These are phyloP conservation scores for Apis laboriosa DNA, from an alignment of 1,140 invertebrate genomes.

Conservation along the genomic window DNA sequence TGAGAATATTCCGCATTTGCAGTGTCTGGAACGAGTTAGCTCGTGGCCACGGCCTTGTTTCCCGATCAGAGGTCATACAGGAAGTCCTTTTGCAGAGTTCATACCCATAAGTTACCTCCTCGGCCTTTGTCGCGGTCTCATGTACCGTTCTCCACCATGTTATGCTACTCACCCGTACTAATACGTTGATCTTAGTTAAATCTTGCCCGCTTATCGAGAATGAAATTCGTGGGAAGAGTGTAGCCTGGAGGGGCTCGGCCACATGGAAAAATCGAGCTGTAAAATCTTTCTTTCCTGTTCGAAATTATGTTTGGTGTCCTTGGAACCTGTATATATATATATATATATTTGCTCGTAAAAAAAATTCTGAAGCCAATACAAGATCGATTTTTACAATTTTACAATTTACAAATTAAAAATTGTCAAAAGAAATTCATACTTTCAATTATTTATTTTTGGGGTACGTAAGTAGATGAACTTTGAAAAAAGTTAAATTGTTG, in stretches of 20 bases:
- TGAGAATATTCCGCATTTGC: constrained; percentile 14
- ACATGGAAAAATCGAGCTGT: neutral
- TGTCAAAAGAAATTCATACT: no score
- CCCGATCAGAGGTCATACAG: constrained; percentile 52
- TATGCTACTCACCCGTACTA: constrained; percentile 43
- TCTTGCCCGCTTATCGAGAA: constrained; percentile 36
- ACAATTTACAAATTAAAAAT: no score
- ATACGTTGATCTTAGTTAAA: constrained; percentile 49
- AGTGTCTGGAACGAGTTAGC: constrained; percentile 10
- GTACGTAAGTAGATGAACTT: no score
- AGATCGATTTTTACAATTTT: no score
- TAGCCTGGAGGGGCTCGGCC: neutral
- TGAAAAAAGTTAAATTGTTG: no score
- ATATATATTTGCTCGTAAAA: neutral
- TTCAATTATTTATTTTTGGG: no score
- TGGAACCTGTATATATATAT: no score
- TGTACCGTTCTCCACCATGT: constrained; percentile 47
- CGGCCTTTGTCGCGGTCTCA: constrained; percentile 44
- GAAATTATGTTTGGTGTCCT: neutral
- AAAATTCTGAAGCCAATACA: neutral
- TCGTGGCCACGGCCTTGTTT: constrained; percentile 50
- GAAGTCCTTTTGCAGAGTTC: constrained; percentile 54
- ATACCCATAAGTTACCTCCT: constrained; percentile 51
- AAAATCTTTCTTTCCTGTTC: neutral
- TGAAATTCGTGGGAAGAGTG: constrained; percentile 48